Percentiles rank a stretch among this genome's conserved stretches.
phyloP scores from a whole-genome alignment of 2,797 vertebrate genomes.

The Anabas testudineus region DNA sequence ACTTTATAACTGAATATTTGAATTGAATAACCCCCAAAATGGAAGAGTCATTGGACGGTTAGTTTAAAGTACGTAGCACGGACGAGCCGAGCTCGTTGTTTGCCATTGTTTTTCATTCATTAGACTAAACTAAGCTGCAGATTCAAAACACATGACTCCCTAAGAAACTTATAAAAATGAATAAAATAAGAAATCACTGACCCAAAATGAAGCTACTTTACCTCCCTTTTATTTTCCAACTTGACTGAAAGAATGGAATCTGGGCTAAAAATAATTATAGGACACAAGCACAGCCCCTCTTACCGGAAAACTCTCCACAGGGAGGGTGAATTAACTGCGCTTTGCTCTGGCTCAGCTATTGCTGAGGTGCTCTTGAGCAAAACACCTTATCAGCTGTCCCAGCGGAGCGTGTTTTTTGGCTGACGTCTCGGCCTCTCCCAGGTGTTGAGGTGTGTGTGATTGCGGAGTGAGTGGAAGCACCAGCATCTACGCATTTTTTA shows the following conservation, averaged over 20 bases:
- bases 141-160: too few species aligned
- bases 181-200: background rate
- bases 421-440: slow-evolving; percentile 28
- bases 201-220: background rate
- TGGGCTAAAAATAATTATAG: background rate
- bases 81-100: too few species aligned
- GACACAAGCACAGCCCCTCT: background rate
- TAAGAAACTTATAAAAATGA: background rate
- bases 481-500: slow-evolving; percentile 39
- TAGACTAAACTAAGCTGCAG: too few species aligned
- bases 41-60: too few species aligned
- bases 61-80: too few species aligned
- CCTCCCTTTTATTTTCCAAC: background rate
- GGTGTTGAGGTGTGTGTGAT: slow-evolving; percentile 46
- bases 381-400: background rate
- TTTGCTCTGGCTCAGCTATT: background rate
- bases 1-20: slow-evolving; percentile 4
- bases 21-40: too few species aligned
- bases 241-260: background rate
- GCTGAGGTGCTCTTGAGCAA: slow-evolving; percentile 18
- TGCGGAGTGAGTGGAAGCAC: slow-evolving; percentile 12
- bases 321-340: background rate
- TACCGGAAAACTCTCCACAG: background rate
- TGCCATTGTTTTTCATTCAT: too few species aligned
- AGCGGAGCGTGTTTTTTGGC: slow-evolving; percentile 18